Base-by-base conservation (phyloP, 2,113 vertebrate genomes). In the Hippopotamus amphibius region DNA sequence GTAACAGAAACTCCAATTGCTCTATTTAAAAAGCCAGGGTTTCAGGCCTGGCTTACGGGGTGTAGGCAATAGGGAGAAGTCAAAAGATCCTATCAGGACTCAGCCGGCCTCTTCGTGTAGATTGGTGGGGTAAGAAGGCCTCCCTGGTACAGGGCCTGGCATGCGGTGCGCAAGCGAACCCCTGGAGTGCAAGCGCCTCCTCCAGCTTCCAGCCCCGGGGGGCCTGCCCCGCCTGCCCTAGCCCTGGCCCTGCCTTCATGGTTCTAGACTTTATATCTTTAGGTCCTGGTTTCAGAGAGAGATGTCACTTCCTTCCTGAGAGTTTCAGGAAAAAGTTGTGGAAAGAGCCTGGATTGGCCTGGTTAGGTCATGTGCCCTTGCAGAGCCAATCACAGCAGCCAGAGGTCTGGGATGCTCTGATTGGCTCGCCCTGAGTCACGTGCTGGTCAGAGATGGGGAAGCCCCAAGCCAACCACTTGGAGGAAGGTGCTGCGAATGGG, bases 151-250 rank as follows among this genome's bases (percentile, higher is more conserved):
- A 65, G 37, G 74, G 72, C 41, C 55, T 4, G 5, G 4, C 13
- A 65, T 15, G 16, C 76, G 22, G 11, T 33, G 50, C 76, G 26
- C 3, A 8, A 59, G 81, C 4, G 4, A 69, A 53, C 28, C 17
- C 55, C 43, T 0, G 1, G 10, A 37, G 63, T 1, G 13, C 46
- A 26, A 19, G 19, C 0, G 7, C 41, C 48, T 55, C 81, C 30
- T 55, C 50, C 24, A 3, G 19, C 17, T 48, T n/a, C 3, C 8
- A n/a, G 24, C 15, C 37, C 61, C 17, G 13, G 5, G 55, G 2
- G 7, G 19, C 14, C 21, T 6, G 26, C 5, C 46, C 12, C 5
- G 26, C 63, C 71, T 48, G 17, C 17, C n/a, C 68, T 0, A 8
- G 26, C 30, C 15, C 50, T 2, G 46, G 28, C 59, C 43, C 55